phyloP scores from a whole-genome alignment of 2,888 invertebrate genomes.

The Thera britannica region DNA sequence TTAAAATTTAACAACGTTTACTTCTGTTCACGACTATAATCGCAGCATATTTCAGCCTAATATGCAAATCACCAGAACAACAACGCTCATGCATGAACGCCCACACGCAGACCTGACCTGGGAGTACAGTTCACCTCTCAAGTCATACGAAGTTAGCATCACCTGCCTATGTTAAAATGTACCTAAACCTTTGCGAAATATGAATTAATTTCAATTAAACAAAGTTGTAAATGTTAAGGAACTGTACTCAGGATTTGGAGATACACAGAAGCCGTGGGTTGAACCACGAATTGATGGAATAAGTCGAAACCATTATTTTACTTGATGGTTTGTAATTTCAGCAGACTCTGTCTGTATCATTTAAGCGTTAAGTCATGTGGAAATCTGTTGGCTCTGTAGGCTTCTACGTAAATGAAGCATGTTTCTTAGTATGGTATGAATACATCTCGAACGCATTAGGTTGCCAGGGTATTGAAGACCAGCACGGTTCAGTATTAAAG shows the following conservation, averaged over 20 bases:
- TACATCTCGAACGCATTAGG: neutral
- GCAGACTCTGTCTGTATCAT: neutral
- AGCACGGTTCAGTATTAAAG: too few species aligned
- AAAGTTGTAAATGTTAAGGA: neutral
- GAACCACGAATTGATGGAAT: conserved; percentile 28
- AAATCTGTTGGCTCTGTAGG: neutral
- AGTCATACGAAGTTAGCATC: conserved; percentile 5
- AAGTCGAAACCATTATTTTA: conserved; percentile 27
- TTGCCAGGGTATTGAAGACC: too few species aligned
- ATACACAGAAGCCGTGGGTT: conserved; percentile 25
- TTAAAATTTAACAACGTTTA: conserved; percentile 9
- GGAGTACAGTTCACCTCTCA: conserved; percentile 15
- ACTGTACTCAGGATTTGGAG: conserved; percentile 10
- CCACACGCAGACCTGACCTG: conserved; percentile 23
- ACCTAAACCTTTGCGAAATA: neutral
- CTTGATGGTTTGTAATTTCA: conserved; percentile 24
- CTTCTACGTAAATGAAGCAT: neutral
- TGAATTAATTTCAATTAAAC: neutral
- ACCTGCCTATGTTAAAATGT: neutral
- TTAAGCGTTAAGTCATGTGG: conserved; percentile 1
- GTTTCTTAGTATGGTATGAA: neutral
- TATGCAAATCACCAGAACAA: conserved; percentile 31
- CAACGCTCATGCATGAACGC: conserved; percentile 27
- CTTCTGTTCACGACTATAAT: conserved; percentile 19
- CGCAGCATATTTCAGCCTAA: conserved; percentile 16